phyloP scores from a whole-genome alignment of 2,113 vertebrate genomes.

The Malurus cyaneus region DNA sequence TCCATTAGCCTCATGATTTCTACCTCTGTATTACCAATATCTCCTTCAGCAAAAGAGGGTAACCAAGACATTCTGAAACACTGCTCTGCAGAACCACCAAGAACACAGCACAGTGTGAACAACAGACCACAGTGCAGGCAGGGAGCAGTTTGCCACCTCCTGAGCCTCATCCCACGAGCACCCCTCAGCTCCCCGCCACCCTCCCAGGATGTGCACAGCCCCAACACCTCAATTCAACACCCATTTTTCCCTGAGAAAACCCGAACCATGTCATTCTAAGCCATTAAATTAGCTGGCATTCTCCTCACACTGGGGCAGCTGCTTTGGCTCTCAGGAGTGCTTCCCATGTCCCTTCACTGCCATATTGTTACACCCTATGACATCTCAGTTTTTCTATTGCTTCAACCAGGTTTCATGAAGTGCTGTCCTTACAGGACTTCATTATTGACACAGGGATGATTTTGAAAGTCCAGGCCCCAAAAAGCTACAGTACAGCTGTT shows the following conservation, averaged over 20 bases:
- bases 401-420: no score
- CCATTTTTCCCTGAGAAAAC: background rate
- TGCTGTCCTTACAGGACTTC: background rate
- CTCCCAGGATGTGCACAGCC: background rate
- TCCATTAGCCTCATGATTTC: accelerated
- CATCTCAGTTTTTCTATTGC: accelerated
- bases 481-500: background rate
- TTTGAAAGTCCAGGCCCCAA: background rate
- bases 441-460: background rate
- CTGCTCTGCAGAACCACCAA: background rate
- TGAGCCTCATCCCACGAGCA: accelerated
- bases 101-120: background rate
- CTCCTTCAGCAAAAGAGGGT: background rate
- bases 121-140: background rate
- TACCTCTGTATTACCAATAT: background rate
- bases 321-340: background rate
- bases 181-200: accelerated
- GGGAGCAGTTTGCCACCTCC: background rate
- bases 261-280: background rate
- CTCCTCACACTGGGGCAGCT: background rate
- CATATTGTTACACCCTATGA: accelerated
- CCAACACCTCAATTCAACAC: accelerated
- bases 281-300: background rate
- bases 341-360: background rate
- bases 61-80: background rate